Evolutionary conservation across 2,113 vertebrate species (phyloP).

Genomic region (Benitochromis conjunctus): DNA sequence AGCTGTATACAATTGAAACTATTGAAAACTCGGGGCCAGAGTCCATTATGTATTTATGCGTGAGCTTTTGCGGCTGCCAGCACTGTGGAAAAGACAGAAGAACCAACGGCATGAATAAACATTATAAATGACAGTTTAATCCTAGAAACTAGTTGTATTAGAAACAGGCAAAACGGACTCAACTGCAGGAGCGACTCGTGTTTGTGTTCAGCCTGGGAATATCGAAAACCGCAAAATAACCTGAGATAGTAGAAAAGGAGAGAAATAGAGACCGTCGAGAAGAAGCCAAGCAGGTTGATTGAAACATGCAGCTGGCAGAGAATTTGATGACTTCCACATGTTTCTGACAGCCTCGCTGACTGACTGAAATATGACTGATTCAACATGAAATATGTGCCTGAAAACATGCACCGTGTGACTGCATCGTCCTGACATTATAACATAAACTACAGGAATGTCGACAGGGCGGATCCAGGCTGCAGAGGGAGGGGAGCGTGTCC

Average conservation of each 20-base stretch:
- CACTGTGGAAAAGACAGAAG: neutral
- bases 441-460: neutral
- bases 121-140: neutral
- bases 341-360: neutral
- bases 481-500: neutral
- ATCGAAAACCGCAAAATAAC: neutral
- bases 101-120: neutral
- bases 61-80: neutral
- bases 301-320: slow-evolving; percentile 8
- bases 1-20: neutral
- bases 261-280: neutral
- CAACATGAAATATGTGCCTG: neutral
- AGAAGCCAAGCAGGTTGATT: neutral
- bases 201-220: neutral
- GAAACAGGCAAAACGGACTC: neutral
- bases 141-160: neutral
- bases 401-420: neutral
- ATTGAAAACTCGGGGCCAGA: neutral
- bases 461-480: neutral
- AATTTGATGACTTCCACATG: slow-evolving; percentile 27
- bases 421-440: neutral
- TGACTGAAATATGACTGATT: slow-evolving; percentile 9
- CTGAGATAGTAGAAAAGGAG: neutral
- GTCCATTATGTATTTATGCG: neutral
- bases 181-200: neutral